A percentile compares a stretch with the other conserved stretches of the same genome.
These are phyloP conservation scores for Lamproptera curius DNA, from an alignment of 2,888 invertebrate genomes.

Conservation along the genomic window DNA sequence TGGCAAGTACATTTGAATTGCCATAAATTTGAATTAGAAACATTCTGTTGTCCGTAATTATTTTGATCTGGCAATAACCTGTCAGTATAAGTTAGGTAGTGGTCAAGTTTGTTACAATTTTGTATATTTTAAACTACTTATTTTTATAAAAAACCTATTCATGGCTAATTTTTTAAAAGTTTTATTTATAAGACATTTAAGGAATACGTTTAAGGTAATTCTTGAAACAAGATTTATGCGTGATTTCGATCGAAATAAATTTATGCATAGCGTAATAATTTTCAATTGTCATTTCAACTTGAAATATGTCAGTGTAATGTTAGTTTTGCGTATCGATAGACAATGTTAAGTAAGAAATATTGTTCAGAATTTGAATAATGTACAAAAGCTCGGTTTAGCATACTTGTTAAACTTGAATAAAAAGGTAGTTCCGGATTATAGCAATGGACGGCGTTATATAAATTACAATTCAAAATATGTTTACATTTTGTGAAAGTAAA, in stretches of 20 bases:
- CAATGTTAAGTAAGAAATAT: conserved; percentile 10
- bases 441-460: background rate
- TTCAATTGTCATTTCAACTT: background rate
- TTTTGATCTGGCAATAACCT: background rate
- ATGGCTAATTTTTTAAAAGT: no score
- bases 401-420: conserved; percentile 20
- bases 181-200: no score
- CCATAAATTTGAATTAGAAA: conserved; percentile 3
- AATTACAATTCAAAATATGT: background rate
- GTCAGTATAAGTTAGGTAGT: no score
- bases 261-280: background rate
- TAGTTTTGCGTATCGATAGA: background rate
- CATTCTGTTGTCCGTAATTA: background rate
- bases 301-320: background rate
- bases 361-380: conserved; percentile 6
- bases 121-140: no score
- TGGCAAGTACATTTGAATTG: background rate
- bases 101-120: no score
- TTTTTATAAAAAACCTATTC: no score
- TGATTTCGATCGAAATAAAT: background rate
- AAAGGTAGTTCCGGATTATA: conserved; percentile 15
- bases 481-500: background rate
- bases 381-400: conserved; percentile 14
- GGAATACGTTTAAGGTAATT: no score
- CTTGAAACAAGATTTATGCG: background rate